Evolutionary conservation across 1,140 invertebrate species (phyloP), one percentile per base, ranked within the genome.

Genomic region (Lysiphlebus fabarum): DNA sequence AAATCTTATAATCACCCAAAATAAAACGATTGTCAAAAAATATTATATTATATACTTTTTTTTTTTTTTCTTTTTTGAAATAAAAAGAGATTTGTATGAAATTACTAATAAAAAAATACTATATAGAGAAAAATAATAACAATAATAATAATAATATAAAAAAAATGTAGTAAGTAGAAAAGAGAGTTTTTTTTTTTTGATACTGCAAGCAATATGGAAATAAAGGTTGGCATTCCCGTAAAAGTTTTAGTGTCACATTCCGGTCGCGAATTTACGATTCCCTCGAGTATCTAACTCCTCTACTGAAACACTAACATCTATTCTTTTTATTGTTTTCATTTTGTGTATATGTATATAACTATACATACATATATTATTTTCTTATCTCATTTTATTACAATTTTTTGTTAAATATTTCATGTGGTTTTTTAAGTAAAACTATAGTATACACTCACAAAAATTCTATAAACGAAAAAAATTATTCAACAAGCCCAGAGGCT

Each of bases 221-320:
- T 64, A 64, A 64, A 64, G 62, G 59, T 58, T 55, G 49, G 51
- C 43, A 50, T 63, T 44, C 60, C 17, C 45, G 58, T 62, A 65
- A 65, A 65, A 65, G 63, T 62, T 65, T 65, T 65, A 65, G 63
- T 65, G 63, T 65, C 63, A 65, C 60, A 60, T 62, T 6, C 49
- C 56, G 34, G 48, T 56, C 59, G 59, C 59, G 56, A 59, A 56
- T 64, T 64, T 62, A 62, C 63, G 63, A 53, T 62, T 59, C 59
- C 59, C 60, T 59, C 53, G 63, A 59, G 63, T 41, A 43, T 45
- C 41, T 48, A 59, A 55, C 53, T 61, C 51, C 61, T 60, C 59
- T 50, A 14, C 57, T 60, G 49, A 37, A 12, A 11, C 41, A 37
- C 44, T 40, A 51, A 43, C 51, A 51, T 49, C 51, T 42, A 53